Evolutionary conservation across 1,140 invertebrate species (phyloP).

Genomic region (Macrotrachela quadricornifera): DNA sequence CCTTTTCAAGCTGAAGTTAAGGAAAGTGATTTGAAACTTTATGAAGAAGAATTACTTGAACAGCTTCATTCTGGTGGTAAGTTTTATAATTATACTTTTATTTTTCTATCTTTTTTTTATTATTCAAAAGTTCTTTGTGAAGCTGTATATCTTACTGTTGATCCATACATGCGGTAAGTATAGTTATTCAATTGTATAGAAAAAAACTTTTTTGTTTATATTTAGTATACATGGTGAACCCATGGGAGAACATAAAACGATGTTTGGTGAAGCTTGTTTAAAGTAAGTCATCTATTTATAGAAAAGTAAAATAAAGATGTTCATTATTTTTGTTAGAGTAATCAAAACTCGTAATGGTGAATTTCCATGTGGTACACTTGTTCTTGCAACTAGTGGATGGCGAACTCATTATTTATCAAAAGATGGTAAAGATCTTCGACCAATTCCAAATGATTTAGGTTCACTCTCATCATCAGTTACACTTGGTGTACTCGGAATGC

Average conservation of each 20-base stretch:
- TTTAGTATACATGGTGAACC: background rate
- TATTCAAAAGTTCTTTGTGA: conserved; percentile 40
- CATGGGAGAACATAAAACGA: conserved; percentile 11
- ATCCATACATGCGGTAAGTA: conserved; percentile 43
- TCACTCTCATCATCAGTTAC: conserved; percentile 37
- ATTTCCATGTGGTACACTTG: conserved; percentile 37
- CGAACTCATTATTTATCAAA: conserved; percentile 27
- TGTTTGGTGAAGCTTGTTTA: conserved; percentile 3
- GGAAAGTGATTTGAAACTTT: conserved; percentile 1
- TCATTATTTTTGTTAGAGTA: conserved; percentile 12
- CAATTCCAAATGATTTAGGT: conserved; percentile 32
- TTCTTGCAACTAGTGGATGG: conserved; percentile 41
- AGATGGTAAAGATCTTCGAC: conserved; percentile 9
- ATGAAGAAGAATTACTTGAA: background rate
- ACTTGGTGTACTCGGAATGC: conserved; percentile 41
- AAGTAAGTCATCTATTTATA: background rate
- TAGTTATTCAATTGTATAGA: background rate
- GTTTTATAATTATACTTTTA: background rate
- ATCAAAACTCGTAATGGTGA: conserved; percentile 39
- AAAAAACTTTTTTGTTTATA: background rate
- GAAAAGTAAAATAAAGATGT: no score
- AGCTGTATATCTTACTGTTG: conserved; percentile 45
- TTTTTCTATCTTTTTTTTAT: background rate
- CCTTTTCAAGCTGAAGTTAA: background rate
- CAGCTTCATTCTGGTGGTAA: background rate